Percentiles rank a stretch among this genome's conserved stretches.
phyloP scores from a whole-genome alignment of 2,113 vertebrate genomes.

The Condylura cristata region DNA sequence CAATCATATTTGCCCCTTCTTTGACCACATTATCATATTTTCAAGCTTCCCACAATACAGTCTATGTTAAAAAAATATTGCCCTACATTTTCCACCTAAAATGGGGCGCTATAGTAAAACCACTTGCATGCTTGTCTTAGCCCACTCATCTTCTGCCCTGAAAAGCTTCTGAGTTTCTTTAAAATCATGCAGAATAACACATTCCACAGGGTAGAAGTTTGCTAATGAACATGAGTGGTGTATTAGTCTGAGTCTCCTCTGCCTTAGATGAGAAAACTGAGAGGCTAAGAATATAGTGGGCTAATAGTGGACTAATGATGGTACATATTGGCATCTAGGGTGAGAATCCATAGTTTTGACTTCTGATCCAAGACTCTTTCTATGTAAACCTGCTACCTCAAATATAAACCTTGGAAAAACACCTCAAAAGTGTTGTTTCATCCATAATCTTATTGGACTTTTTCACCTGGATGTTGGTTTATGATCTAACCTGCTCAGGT shows the following conservation, averaged over 20 bases:
- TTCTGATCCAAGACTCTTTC: neutral
- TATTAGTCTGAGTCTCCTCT: neutral
- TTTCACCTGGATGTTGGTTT: neutral
- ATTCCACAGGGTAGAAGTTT: neutral
- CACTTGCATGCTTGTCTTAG: neutral
- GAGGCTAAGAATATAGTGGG: neutral
- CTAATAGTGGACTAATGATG: neutral
- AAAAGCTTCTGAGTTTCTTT: neutral
- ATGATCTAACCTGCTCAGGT: neutral
- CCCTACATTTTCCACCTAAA: neutral
- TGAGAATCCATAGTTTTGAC: neutral
- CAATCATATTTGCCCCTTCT: neutral
- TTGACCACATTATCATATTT: neutral
- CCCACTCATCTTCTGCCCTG: neutral
- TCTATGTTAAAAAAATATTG: neutral
- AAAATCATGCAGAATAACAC: neutral
- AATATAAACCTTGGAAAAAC: neutral
- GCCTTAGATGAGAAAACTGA: neutral
- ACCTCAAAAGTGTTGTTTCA: neutral
- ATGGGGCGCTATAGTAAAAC: neutral
- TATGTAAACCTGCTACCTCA: neutral
- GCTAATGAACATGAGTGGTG: neutral
- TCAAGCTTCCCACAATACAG: neutral
- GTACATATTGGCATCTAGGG: neutral
- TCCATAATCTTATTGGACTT: neutral